These are phyloP conservation scores for Ochotona curzoniae DNA, from an alignment of 2,113 vertebrate genomes.

Conservation along the genomic window DNA sequence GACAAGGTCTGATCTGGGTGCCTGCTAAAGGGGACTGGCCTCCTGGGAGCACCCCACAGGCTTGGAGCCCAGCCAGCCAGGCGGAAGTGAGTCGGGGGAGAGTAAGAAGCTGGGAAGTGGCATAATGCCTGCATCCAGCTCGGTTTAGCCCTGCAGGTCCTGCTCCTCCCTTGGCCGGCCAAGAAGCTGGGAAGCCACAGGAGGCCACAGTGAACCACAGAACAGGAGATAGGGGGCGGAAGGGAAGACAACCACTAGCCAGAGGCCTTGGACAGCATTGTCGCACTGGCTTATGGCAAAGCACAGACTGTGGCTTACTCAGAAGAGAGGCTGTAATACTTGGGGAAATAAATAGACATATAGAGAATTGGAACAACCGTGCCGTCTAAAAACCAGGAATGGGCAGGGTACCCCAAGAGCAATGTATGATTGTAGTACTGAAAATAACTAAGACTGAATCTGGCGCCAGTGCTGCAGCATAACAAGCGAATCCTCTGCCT, in stretches of 20 bases:
- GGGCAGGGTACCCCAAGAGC: not conserved
- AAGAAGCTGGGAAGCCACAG: not conserved
- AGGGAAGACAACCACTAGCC: not conserved
- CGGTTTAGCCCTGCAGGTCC: no score
- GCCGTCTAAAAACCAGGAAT: not conserved
- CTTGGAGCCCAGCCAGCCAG: not conserved
- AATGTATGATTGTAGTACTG: not conserved
- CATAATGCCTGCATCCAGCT: not conserved
- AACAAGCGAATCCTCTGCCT: no score
- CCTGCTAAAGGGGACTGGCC: not conserved
- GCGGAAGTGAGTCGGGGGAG: not conserved
- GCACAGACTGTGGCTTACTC: no score
- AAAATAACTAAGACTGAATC: not conserved
- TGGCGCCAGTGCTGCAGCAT: no score
- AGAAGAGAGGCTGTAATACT: not conserved
- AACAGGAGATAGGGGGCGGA: rapidly evolving
- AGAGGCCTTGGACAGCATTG: not conserved
- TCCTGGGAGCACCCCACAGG: not conserved
- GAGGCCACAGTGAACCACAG: not conserved
- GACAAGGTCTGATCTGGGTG: not conserved
- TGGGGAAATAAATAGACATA: not conserved
- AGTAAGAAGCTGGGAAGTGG: not conserved
- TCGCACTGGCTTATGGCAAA: no score
- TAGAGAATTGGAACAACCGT: not conserved
- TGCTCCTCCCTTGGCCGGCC: not conserved